A percentile compares a stretch with the other conserved stretches of the same genome.
phyloP scores from a whole-genome alignment of 2,113 vertebrate genomes.

The Neodontobutis hainanensis region DNA sequence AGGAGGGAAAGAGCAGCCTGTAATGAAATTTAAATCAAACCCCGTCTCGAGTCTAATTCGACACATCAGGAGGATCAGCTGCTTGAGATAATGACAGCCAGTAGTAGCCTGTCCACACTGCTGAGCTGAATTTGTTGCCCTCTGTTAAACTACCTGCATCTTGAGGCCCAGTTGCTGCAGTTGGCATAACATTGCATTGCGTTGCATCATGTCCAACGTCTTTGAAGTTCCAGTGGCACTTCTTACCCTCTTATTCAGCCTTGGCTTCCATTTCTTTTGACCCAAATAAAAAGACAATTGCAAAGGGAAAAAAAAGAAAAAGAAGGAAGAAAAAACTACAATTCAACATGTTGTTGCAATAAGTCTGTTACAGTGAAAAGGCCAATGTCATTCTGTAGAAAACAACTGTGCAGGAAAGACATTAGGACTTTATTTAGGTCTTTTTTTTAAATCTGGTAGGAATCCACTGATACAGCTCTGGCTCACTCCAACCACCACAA shows the following conservation, averaged over 20 bases:
- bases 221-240: conserved; percentile 75
- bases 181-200: conserved; percentile 62
- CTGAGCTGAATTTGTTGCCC: conserved; percentile 55
- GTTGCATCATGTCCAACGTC: conserved; percentile 73
- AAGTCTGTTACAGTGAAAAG: conserved; percentile 23
- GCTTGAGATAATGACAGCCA: conserved; percentile 56
- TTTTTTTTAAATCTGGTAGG: too few relatives aligned
- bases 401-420: conserved; percentile 25
- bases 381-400: conserved; percentile 9
- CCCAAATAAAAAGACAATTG: conserved; percentile 65
- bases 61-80: conserved; percentile 61
- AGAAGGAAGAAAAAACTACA: conserved; percentile 9
- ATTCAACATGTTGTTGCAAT: conserved; percentile 38
- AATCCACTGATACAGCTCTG: too few relatives aligned
- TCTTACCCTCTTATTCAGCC: conserved; percentile 62
- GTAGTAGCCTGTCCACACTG: conserved; percentile 46
- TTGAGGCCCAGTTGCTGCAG: conserved; percentile 51
- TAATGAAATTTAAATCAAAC: conserved; percentile 67
- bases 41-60: conserved; percentile 47
- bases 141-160: conserved; percentile 67
- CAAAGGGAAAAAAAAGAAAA: conserved; percentile 16
- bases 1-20: conserved; percentile 26
- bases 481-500: too few relatives aligned
- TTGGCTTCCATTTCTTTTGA: conserved; percentile 62
- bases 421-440: conserved; percentile 9